Percentiles rank a stretch among this genome's conserved stretches.
Conservation (phyloP, 2,113 vertebrate genomes). For the Heterotis niloticus region DNA sequence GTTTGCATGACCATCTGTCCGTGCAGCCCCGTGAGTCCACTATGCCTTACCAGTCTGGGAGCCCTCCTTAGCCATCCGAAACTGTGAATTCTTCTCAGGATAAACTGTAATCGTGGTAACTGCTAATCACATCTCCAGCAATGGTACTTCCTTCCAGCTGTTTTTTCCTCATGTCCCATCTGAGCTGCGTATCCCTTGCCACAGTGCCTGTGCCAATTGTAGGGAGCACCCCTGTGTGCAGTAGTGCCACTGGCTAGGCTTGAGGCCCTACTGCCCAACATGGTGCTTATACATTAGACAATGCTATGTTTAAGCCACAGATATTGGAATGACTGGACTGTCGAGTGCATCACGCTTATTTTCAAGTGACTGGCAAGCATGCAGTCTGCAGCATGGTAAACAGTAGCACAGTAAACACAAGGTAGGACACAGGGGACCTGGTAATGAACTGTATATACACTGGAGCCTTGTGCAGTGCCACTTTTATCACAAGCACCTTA, state of each 20-base stretch:
- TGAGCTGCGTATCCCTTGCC: slow-evolving; percentile 32
- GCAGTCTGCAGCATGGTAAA: no score
- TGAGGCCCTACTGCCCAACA: background rate
- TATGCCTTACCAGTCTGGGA: slow-evolving; percentile 20
- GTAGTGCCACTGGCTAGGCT: background rate
- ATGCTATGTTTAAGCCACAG: no score
- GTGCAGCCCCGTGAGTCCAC: background rate
- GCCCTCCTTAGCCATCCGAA: slow-evolving; percentile 48
- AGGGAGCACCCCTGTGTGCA: background rate
- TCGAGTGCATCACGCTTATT: no score
- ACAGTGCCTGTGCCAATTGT: background rate
- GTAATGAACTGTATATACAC: no score
- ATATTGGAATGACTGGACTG: no score
- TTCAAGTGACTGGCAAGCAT: no score
- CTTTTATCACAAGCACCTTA: no score
- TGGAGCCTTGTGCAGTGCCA: no score
- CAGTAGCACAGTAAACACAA: no score
- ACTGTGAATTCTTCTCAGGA: slow-evolving; percentile 67
- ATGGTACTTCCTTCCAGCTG: slow-evolving; percentile 59
- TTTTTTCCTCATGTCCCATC: slow-evolving; percentile 44
- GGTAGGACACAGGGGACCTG: no score
- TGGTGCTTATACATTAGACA: slow-evolving; percentile 1
- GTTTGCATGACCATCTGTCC: background rate
- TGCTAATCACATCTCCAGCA: slow-evolving; percentile 66
- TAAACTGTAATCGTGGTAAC: slow-evolving; percentile 73